Base-by-base conservation (phyloP, 2,888 invertebrate species). In the Melipona beecheii region DNA sequence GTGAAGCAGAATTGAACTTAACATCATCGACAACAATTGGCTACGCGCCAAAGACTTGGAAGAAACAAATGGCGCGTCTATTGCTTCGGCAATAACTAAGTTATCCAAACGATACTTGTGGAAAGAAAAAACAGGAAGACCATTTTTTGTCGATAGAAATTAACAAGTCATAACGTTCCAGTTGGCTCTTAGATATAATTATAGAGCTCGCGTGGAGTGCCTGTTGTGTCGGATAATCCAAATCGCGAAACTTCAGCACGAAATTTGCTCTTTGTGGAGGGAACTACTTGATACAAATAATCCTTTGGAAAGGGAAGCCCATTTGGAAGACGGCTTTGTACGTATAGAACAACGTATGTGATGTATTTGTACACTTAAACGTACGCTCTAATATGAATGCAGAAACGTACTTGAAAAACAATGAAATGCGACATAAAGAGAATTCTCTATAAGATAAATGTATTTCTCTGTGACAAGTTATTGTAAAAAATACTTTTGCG, bases 21-120 rank as follows among this genome's bases (percentile, higher is more conserved):
- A 31, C 50, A 56, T 72, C 31, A 76, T 69, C 75, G 62, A 58
- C 70, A 78, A 86, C 65, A 60, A 64, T 78, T 85, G 88, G 83
- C 73, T 5, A 52, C 71, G 50, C 60, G 64, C 83, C 83, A 88
- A 74, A 75, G 24, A n/a, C 43, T 72, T 70, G 52, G 56, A 77
- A 73, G 71, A 76, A 77, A 70, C 64, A 43, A 68, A 70, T 72
- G n/a, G 65, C 43, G 36, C 68, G 50, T 72, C 66, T 31, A 72
- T 65, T 75, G 75, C 69, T 70, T 79, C 21, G n/a, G 19, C 19
- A 71, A 65, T 70, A 79, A 83, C 62, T 84, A 73, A 84, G 62
- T 86, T 82, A 82, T 66, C 76, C 64, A 70, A 60, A 43, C 13
- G 36, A 49, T 60, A 62, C 17, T 52, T 13, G 9, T 62, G 5